A percentile compares a stretch with the other conserved stretches of the same genome.
phyloP scores from a whole-genome alignment of 2,113 vertebrate genomes.

The Progne subis region DNA sequence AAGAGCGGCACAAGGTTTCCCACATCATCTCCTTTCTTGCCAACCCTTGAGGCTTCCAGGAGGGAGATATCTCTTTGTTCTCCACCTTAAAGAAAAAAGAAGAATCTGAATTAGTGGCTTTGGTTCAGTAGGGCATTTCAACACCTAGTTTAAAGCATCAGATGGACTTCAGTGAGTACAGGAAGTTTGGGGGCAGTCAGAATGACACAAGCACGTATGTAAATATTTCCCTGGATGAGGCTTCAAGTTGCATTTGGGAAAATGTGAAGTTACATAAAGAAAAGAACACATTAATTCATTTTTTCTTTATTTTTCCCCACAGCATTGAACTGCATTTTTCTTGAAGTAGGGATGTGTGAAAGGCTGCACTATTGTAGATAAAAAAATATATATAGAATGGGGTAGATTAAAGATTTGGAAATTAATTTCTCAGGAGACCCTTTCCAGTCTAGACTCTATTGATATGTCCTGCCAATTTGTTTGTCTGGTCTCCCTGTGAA shows the following conservation, averaged over 20 bases:
- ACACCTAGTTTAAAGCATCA: neutral
- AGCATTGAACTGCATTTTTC: neutral
- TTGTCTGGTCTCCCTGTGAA: conserved; percentile 32
- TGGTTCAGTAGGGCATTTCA: neutral
- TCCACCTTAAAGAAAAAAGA: neutral
- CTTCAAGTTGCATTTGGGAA: neutral
- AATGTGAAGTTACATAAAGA: neutral
- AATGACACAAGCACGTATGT: neutral
- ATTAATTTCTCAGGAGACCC: neutral
- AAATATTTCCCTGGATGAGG: neutral
- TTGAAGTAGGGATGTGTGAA: neutral
- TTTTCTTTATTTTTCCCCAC: neutral
- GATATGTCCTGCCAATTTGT: conserved; percentile 24
- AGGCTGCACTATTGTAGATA: neutral
- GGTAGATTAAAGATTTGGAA: neutral
- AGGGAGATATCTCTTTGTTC: neutral
- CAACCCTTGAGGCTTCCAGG: neutral
- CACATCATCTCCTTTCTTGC: neutral
- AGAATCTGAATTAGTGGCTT: neutral
- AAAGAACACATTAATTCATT: neutral
- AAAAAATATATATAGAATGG: neutral
- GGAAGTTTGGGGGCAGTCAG: neutral
- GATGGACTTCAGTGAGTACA: neutral
- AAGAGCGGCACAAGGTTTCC: neutral
- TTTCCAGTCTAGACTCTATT: conserved; percentile 10